Evolutionary conservation across 30 jellyfish, hydroid and myxozoan genomes (phyloP).

Genomic region (Pseudorhiza aurosa): DNA sequence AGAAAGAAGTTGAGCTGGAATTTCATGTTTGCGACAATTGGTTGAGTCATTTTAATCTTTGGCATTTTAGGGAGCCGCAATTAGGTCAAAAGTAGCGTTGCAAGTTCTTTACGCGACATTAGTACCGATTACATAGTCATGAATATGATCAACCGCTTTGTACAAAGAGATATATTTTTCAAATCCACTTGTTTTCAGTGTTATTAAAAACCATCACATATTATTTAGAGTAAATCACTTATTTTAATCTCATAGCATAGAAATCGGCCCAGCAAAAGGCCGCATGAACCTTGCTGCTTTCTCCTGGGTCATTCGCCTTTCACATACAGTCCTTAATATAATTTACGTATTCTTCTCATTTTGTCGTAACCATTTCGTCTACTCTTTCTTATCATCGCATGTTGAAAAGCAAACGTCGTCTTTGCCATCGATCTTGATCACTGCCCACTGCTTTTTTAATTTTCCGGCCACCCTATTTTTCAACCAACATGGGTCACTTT

Average conservation of each 20-base stretch:
- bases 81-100: constrained; percentile 74
- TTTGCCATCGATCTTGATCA: constrained; percentile 23
- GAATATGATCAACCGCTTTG: constrained; percentile 73
- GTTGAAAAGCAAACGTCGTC: constrained; percentile 47
- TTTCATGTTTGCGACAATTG: constrained; percentile 63
- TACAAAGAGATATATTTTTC: constrained; percentile 68
- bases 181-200: constrained; percentile 79
- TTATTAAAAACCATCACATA: constrained; percentile 78
- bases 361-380: background rate
- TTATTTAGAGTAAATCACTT: constrained; percentile 73
- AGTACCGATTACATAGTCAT: constrained; percentile 67
- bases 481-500: background rate
- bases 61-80: constrained; percentile 78
- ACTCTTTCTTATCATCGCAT: constrained; percentile 13
- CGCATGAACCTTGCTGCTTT: constrained; percentile 38
- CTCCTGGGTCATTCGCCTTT: constrained; percentile 61
- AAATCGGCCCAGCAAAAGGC: constrained; percentile 72
- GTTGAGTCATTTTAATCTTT: constrained; percentile 66
- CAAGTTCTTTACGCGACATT: constrained; percentile 63
- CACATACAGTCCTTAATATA: constrained; percentile 45
- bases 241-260: constrained; percentile 65
- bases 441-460: constrained; percentile 31
- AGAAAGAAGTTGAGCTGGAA: constrained; percentile 51
- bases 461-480: background rate
- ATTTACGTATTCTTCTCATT: constrained; percentile 16